Evolutionary conservation across 2,888 invertebrate species (phyloP), one percentile per base, ranked within the genome.

Genomic region (Drosophila quinaria): DNA sequence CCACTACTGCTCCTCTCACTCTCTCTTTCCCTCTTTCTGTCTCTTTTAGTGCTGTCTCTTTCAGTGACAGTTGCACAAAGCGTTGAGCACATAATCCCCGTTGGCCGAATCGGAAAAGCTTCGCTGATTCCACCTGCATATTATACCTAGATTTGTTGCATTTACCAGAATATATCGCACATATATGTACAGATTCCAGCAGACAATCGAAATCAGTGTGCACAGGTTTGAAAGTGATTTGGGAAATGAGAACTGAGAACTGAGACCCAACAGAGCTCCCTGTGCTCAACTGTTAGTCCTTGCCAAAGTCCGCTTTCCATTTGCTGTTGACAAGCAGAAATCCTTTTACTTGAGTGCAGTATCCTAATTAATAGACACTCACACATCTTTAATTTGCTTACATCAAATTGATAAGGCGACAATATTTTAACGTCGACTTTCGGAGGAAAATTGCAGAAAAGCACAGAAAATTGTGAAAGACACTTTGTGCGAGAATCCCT

Each of bases 111-210:
- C 74, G 80, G 74, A 70, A 87, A 89, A 89, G 84, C 89, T 78
- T 67, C 73, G 58, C 75, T 78, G 86, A 75, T 70, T 82, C 72
- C 89, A 75, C 81, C 80, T 78, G 70, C 81, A 89, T 80, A 87
- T 87, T 89, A 89, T 83, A 83, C 84, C 75, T 75, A 84, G 84
- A 83, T 84, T 89, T 89, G 85, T 83, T 82, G 87, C 71, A 83
- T 82, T 83, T 80, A 37, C 37, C 8, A 3, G 37, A 6, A 37
- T 37, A 67, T 74, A 70, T 66, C 15, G 25, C n/a, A 59, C 56
- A 25, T 25, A 25, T 5, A 25, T 25, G 25, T 25, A 25, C 5
- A 25, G 25, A 44, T 47, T 22, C 35, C 37, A 9, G 15, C 47
- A 59, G 51, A 56, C 74, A 74, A 58, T 64, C 66, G 75, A 62